Base-by-base conservation (phyloP, 1,140 invertebrate genomes). In the Vollenhovia emeryi region DNA sequence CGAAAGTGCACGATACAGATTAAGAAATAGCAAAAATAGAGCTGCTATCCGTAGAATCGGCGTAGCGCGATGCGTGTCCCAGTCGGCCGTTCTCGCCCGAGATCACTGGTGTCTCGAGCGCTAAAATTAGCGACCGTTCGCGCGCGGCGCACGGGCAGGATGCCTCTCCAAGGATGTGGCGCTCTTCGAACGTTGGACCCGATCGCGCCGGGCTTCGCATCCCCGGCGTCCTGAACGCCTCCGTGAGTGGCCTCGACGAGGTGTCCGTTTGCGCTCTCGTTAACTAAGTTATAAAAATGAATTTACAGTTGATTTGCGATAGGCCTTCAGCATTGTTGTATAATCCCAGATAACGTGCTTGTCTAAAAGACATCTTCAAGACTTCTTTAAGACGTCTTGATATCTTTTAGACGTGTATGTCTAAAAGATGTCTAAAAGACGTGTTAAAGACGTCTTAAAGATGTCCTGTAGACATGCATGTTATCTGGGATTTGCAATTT, bases 11-110 rank as follows among this genome's bases (percentile, higher is more conserved):
- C n/a, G 83, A 50, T 66, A 89, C 85, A 78, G 73, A 86, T 90
- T 73, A 90, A 87, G 89, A 89, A 89, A 91, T 86, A 89, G 43
- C 80, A 88, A 91, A 91, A 91, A 89, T 88, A 89, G 86, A 87
- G 60, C 43, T 21, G 60, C 40, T 59, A 15, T 52, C 11, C 11
- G 27, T 59, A 57, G 74, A 50, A 59, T 73, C 24, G 18, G 18
- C 48, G 7, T 30, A 60, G 27, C 11, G 3, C 21, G 24, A 1
- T 18, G 27, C 55, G 55, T 24, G 55, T 18, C 24, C 50, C 50
- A 8, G 50, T 52, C 50, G 13, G 5, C 57, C 6, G 27, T 59
- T n/a, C 59, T 36, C 18, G 27, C 27, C 27, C 27, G 55, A 60
- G 33, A 33, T 57, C 55, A 1, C 9, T 59, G 24, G 27, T 6